Evolutionary conservation across 2,113 vertebrate species (phyloP).

Genomic region (Megaceryle torquata): DNA sequence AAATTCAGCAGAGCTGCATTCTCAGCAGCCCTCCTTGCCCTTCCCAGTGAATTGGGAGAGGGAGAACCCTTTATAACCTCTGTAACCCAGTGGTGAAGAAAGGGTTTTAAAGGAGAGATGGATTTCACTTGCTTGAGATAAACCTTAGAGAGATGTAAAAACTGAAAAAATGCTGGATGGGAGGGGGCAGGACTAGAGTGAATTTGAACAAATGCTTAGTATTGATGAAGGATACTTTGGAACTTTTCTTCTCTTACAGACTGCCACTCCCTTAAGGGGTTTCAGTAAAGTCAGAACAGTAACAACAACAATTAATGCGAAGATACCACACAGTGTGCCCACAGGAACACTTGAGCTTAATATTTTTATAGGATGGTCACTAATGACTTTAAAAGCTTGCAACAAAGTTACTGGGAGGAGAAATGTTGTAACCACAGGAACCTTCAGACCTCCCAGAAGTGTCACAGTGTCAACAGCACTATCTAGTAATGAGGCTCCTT

Average conservation of each 20-base stretch:
- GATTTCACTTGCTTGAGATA: background rate
- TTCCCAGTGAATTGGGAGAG: background rate
- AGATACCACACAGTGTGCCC: background rate
- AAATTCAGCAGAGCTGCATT: background rate
- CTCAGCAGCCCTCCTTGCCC: background rate
- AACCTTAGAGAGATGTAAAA: no score
- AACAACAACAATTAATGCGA: background rate
- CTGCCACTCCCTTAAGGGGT: background rate
- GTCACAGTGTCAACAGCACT: background rate
- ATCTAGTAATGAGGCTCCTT: background rate
- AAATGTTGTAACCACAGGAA: background rate
- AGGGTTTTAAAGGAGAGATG: background rate
- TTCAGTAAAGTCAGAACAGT: background rate
- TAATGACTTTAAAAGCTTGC: background rate
- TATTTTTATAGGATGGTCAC: background rate
- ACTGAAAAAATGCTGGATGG: background rate
- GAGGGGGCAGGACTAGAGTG: background rate
- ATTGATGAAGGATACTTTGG: background rate
- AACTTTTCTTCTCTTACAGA: background rate
- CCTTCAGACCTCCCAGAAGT: constrained; percentile 1
- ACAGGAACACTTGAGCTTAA: background rate
- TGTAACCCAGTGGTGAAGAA: background rate
- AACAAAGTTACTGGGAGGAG: background rate
- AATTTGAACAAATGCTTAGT: background rate
- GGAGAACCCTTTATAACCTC: background rate